These are phyloP conservation scores for Crossocerus cetratus DNA, from an alignment of 2,888 invertebrate genomes.

Conservation along the genomic window DNA sequence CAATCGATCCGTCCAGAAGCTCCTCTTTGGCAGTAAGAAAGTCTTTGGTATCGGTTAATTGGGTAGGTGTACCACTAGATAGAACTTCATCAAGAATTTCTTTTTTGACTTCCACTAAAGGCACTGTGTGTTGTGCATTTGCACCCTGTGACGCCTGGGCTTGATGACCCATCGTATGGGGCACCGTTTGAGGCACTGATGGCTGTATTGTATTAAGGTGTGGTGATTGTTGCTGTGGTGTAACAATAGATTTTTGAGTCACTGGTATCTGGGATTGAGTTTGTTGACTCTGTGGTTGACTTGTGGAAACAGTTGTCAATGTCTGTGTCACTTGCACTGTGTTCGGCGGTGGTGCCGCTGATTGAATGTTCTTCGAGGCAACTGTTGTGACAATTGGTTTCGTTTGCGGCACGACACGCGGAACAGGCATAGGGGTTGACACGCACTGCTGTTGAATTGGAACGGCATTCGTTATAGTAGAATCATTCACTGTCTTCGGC, in stretches of 20 bases:
- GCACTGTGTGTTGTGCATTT: conserved; percentile 75
- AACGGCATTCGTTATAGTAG: conserved; percentile 25
- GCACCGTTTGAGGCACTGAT: conserved; percentile 72
- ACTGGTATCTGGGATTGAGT: conserved; percentile 59
- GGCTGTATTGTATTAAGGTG: conserved; percentile 78
- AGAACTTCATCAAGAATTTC: conserved; percentile 83
- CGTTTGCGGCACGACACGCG: conserved; percentile 51
- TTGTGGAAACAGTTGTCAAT: conserved; percentile 47
- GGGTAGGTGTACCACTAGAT: conserved; percentile 67
- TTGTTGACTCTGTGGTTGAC: conserved; percentile 62
- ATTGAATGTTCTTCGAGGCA: conserved; percentile 47
- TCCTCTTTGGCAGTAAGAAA: conserved; percentile 77
- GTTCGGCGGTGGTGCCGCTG: conserved; percentile 49
- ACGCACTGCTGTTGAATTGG: conserved; percentile 48
- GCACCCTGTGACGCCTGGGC: conserved; percentile 75
- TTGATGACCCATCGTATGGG: conserved; percentile 76
- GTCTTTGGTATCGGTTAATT: conserved; percentile 76
- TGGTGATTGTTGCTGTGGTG: conserved; percentile 55
- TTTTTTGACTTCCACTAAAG: conserved; percentile 84
- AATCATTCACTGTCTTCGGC: conserved; percentile 37
- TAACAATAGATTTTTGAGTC: conserved; percentile 43
- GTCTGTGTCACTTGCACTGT: conserved; percentile 52
- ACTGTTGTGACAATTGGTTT: conserved; percentile 58
- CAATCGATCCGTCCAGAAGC: conserved; percentile 72
- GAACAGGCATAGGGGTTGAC: conserved; percentile 48